Percentiles rank a stretch among this genome's conserved stretches.
Evolutionary conservation across 2,888 invertebrate genomes (phyloP).

Genomic region (Drosophila paracracens): DNA sequence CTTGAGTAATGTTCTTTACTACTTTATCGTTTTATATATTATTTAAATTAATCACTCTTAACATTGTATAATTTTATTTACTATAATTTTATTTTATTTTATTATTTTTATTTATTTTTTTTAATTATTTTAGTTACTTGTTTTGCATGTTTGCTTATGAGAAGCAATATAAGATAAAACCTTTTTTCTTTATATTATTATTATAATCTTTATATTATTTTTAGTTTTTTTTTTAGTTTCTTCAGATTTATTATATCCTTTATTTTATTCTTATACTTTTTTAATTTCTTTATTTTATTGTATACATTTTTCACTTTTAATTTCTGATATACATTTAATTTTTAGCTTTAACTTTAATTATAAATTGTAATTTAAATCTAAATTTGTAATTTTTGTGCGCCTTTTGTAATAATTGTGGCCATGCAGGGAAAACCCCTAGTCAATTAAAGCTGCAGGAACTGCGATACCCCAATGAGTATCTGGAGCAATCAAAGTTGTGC

Average conservation of each 20-base stretch:
- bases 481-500: slow-evolving; percentile 15
- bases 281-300: background rate
- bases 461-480: slow-evolving; percentile 14
- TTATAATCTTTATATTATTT: background rate
- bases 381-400: background rate
- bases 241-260: background rate
- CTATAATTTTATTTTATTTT: background rate
- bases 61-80: no score
- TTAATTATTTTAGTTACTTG: background rate
- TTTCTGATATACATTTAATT: background rate
- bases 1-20: background rate
- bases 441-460: background rate
- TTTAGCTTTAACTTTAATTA: background rate
- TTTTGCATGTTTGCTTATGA: no score
- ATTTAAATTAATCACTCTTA: background rate
- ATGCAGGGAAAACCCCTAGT: background rate
- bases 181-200: background rate
- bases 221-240: background rate
- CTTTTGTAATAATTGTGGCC: background rate
- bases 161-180: no score
- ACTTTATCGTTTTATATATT: background rate
- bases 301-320: background rate
- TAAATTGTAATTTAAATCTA: background rate
- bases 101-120: background rate
- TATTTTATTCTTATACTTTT: background rate